Evolutionary conservation across 37 sponge, comb jelly and placozoan genomes (phyloP), one percentile per base, ranked within the genome.

Genomic region (Hexactinellida sp.): DNA sequence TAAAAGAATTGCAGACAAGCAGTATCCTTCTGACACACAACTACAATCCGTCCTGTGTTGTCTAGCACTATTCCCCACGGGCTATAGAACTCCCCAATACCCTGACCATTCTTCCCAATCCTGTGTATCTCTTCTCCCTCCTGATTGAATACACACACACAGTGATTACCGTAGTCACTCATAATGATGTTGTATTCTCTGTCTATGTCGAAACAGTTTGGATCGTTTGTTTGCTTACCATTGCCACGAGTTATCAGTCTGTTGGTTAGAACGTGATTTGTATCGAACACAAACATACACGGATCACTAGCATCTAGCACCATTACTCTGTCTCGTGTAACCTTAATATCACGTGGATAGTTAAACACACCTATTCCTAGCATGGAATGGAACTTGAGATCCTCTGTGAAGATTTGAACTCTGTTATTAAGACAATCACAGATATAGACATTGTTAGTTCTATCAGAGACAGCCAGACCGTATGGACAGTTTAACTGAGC

Each of bases 351-450:
- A 63, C 76, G 76, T 63, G 76, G 76, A 63, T n/a, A 28, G 28
- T 63, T 63, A 10, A 63, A 63, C 76, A 63, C 25, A 7, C 34
- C 76, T 63, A 63, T 63, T 63, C 34, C 76, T 63, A 63, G 76
- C 34, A 63, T 63, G 76, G 76, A 63, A 63, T 63, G 76, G 76
- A 63, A 63, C 76, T 63, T 63, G 76, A 63, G 76, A 32, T 63
- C 76, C 34, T 63, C 32, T 32, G 32, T 63, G 34, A 63, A 63
- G 25, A 63, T 63, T 63, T 63, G 76, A n/a, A 63, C 76, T 63
- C 76, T 23, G 13, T 63, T 63, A n/a, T 63, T 63, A 3, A 25
- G 28, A 63, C 25, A n/a, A 63, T 63, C 76, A 63, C 76, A 63
- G 3, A 63, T 23, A n/a, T 63, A 63, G 25, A 63, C 30, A 28